Evolutionary conservation across 2,888 invertebrate species (phyloP), one percentile per base, ranked within the genome.

Genomic region (Coenonympha glycerion): DNA sequence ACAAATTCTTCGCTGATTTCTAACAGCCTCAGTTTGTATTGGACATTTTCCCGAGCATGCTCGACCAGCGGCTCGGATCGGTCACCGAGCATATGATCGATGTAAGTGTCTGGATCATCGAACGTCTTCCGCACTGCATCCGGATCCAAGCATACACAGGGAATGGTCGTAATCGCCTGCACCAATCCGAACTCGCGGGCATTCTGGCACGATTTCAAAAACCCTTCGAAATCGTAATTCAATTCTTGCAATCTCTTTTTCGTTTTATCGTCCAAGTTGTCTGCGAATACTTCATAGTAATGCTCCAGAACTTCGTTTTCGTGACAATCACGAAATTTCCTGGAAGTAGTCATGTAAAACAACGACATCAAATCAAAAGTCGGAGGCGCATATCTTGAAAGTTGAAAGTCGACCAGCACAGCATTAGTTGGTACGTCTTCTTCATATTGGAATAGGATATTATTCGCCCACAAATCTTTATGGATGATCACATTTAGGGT

Each of bases 381-480:
- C 0, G 85, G 85, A 0, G 84, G 83, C 0, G 68, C 76, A 56
- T 77, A 82, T 1, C 82, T 65, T 3, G 76, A 49, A 51, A 79
- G 74, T 51, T 86, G 85, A 58, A 68, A 86, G 57, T 86, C 85
- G 1, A 86, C 62, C 0, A 86, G 53, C 1, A 85, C 21, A 0
- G 77, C 74, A 26, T 71, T 72, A 1, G 37, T 60, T 1, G 81
- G 82, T 0, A 52, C 57, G 1, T 63, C 66, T 5, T 64, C 58
- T 0, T 69, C 63, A 44, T 83, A 77, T 47, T 70, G 72, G 41
- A 79, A 86, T 68, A 86, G 69, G 1, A 86, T 72, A 48, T 86
- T 86, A 47, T 82, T 82, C 0, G 65, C 61, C 86, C 86, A 86
- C 19, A 85, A 49, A 45, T 86, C 86, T 41, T 74, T 82, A 46